Percentiles rank a stretch among this genome's conserved stretches.
phyloP scores from a whole-genome alignment of 2,888 invertebrate species.

The Auanema sp. region DNA sequence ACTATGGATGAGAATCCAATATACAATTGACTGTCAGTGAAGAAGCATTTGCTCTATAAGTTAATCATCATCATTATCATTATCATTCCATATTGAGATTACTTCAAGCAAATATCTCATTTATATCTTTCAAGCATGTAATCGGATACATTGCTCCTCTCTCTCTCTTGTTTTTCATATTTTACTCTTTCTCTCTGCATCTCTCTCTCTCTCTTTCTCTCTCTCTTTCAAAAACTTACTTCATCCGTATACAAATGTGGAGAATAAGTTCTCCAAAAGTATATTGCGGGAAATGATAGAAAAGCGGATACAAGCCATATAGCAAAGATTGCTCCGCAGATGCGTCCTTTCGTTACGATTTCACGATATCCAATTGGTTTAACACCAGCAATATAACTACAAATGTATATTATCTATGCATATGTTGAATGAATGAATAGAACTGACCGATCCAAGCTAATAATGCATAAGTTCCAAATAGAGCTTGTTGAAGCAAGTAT shows the following conservation, averaged over 20 bases:
- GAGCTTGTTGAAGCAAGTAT: conserved; percentile 96
- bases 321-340: conserved; percentile 83
- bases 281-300: conserved; percentile 95
- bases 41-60: conserved; percentile 74
- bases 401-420: conserved; percentile 70
- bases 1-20: conserved; percentile 95
- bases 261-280: conserved; percentile 71
- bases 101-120: conserved; percentile 1
- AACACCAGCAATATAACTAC: conserved; percentile 90
- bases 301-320: conserved; percentile 96
- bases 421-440: too few relatives aligned
- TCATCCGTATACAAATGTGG: conserved; percentile 56
- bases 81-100: too few relatives aligned
- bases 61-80: not conserved
- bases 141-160: too few relatives aligned
- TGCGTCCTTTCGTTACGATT: conserved; percentile 85
- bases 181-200: too few relatives aligned
- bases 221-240: conserved; percentile 12
- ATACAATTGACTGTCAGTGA: conserved; percentile 93
- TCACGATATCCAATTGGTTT: conserved; percentile 96
- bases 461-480: conserved; percentile 93
- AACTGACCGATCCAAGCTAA: conserved; percentile 67
- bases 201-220: too few relatives aligned
- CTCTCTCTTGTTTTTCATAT: too few relatives aligned
- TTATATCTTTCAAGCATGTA: not conserved